Evolutionary conservation across 2,888 invertebrate genomes (phyloP), one percentile per base, ranked within the genome.

Genomic region (Xestia c-nigrum): DNA sequence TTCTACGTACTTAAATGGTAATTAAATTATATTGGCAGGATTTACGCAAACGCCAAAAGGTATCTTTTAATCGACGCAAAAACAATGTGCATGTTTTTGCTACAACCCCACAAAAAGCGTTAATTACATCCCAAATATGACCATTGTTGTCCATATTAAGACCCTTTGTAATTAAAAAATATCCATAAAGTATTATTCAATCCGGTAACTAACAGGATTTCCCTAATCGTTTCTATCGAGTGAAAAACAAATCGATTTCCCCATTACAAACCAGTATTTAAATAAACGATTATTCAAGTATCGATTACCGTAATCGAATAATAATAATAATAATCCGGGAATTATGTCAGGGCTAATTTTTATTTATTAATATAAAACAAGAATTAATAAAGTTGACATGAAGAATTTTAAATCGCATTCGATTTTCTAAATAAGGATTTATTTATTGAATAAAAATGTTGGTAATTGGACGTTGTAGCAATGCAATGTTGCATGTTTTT

Each of bases 191-290:
- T 68, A 85, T 68, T 71, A 71, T 5, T 71, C 24, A 43, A 82
- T 73, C n/a, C n/a, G 68, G 52, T 80, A 19, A 63, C 59, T 6
- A 71, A 78, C 43, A 67, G 79, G 85, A 87, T 82, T 72, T 87
- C 85, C 87, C 65, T 55, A 72, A 67, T 74, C 75, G 79, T 77
- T 81, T 77, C 21, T 46, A 78, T 67, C 69, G 21, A 46, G 10
- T 78, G 47, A 75, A 80, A 80, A 82, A 78, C 76, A 63, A 80
- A 83, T 82, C 76, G 78, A 83, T 85, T 87, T 81, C 77, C 50
- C 67, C 21, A 79, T 64, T 81, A 72, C 72, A 78, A 81, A 83
- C 64, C 61, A 72, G 47, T 55, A 67, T n/a, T 50, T 70, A 16
- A 71, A 14, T 72, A 74, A 72, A 57, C 71, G 21, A 10, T 74